Evolutionary conservation across 2,113 vertebrate species (phyloP).

Genomic region (Nipponia nippon): DNA sequence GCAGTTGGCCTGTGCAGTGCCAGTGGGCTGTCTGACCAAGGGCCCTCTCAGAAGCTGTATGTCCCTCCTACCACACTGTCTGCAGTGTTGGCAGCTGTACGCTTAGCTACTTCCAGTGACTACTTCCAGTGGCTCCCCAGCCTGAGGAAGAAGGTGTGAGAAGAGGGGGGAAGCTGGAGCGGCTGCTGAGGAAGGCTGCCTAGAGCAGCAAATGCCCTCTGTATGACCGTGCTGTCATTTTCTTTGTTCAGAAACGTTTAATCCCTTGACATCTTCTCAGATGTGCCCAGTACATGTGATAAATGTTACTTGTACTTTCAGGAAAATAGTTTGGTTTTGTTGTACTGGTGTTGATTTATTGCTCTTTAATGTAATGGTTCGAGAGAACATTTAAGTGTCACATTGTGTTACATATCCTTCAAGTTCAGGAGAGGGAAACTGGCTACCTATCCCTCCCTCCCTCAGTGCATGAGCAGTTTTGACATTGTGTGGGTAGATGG

Average conservation of each 20-base stretch:
- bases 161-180: background rate
- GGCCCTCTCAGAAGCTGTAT: slow-evolving; percentile 41
- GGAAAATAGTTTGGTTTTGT: background rate
- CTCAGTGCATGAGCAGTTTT: background rate
- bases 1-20: background rate
- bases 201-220: background rate
- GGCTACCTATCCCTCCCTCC: background rate
- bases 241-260: background rate
- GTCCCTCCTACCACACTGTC: slow-evolving; percentile 55
- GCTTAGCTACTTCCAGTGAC: slow-evolving; percentile 37
- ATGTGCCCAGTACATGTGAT: background rate
- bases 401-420: background rate
- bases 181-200: background rate
- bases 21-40: background rate
- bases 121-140: slow-evolving; percentile 56
- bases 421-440: background rate
- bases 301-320: slow-evolving; percentile 3
- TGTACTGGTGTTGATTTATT: background rate
- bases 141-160: slow-evolving; percentile 17
- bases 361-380: background rate
- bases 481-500: background rate
- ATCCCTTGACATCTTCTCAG: background rate
- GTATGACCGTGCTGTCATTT: background rate
- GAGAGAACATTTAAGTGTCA: background rate
- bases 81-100: slow-evolving; percentile 62